phyloP scores from a whole-genome alignment of 1,140 invertebrate genomes.

The Drosophila leontia region DNA sequence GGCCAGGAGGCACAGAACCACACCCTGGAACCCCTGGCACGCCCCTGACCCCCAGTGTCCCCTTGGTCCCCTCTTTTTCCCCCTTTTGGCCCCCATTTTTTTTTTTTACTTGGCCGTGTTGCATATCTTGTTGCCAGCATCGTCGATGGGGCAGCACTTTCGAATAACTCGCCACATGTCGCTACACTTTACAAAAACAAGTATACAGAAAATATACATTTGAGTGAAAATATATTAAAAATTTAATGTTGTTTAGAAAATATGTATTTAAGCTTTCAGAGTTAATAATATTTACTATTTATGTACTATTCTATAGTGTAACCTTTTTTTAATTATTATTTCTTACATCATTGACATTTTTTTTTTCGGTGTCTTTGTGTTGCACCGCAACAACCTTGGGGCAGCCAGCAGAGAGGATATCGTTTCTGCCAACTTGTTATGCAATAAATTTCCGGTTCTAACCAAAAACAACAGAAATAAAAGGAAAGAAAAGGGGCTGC shows the following conservation, averaged over 20 bases:
- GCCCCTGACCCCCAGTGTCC: slow-evolving; percentile 1
- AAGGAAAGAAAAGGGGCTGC: slow-evolving; percentile 6
- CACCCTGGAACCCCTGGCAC: slow-evolving; percentile 27
- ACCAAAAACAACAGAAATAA: slow-evolving; percentile 40
- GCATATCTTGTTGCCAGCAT: slow-evolving; percentile 55
- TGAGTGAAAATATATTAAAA: not conserved
- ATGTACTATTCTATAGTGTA: not conserved
- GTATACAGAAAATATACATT: not conserved
- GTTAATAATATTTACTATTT: no score
- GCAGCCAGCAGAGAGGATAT: slow-evolving; percentile 56
- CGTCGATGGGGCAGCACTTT: slow-evolving; percentile 52
- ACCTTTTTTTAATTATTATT: no score
- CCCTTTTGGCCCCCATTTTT: not conserved
- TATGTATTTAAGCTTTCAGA: no score
- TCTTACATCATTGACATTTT: no score
- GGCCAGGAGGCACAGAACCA: slow-evolving; percentile 40
- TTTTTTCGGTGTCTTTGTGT: slow-evolving; percentile 11
- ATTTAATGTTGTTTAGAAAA: not conserved
- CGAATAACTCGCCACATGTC: slow-evolving; percentile 55
- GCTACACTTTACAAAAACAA: not conserved
- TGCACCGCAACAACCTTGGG: slow-evolving; percentile 62
- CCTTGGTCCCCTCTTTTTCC: not conserved
- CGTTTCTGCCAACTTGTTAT: slow-evolving; percentile 76
- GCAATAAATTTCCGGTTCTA: slow-evolving; percentile 82
- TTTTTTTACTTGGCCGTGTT: slow-evolving; percentile 9